Evolutionary conservation across 2,113 vertebrate genomes (phyloP).

Genomic region (Ophthalmolycus amberensis): DNA sequence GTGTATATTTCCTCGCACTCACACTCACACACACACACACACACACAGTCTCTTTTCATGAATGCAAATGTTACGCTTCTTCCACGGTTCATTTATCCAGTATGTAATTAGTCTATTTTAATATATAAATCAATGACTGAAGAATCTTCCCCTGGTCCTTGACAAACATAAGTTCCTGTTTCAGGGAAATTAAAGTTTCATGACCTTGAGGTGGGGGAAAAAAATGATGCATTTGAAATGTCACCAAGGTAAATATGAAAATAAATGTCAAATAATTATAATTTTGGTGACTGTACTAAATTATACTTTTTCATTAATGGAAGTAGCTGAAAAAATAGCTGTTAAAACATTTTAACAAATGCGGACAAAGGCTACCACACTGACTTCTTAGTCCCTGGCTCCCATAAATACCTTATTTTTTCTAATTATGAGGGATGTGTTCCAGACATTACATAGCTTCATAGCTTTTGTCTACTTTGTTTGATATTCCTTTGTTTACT

Average conservation of each 20-base stretch:
- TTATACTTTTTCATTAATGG: slow-evolving; percentile 6
- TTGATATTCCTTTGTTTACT: neutral
- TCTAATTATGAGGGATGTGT: slow-evolving; percentile 11
- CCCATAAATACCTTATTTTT: neutral
- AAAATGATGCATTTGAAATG: slow-evolving; percentile 28
- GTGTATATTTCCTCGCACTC: slow-evolving; percentile 50
- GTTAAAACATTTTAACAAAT: slow-evolving; percentile 13
- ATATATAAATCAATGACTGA: slow-evolving; percentile 79
- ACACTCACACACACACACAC: slow-evolving; percentile 13
- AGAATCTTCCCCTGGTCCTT: slow-evolving; percentile 59
- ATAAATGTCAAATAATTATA: slow-evolving; percentile 18
- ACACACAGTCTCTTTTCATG: slow-evolving; percentile 44
- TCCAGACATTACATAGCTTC: neutral
- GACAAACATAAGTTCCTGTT: slow-evolving; percentile 56
- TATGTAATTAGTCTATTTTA: slow-evolving; percentile 78
- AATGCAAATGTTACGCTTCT: slow-evolving; percentile 74
- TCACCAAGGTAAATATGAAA: slow-evolving; percentile 27
- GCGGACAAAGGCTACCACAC: neutral
- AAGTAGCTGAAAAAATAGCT: neutral
- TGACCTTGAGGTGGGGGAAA: slow-evolving; percentile 25
- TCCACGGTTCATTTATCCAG: slow-evolving; percentile 78
- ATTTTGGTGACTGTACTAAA: neutral
- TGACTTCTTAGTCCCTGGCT: neutral
- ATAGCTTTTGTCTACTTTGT: neutral
- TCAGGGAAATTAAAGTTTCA: slow-evolving; percentile 43